Evolutionary conservation across 2,888 invertebrate genomes (phyloP).

Genomic region (Trachelus stipa): DNA sequence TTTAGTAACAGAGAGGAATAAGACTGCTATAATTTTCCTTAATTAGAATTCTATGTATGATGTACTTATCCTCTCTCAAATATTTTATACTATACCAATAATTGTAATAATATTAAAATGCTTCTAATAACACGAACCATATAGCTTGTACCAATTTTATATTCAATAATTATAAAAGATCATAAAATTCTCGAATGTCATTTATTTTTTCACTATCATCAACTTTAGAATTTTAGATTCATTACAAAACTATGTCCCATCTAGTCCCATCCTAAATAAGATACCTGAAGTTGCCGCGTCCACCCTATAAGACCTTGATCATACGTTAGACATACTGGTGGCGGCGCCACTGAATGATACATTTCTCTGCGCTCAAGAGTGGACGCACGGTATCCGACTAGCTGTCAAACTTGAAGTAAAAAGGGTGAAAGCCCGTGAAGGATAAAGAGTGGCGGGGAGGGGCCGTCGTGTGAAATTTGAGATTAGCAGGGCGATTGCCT

Average conservation of each 20-base stretch:
- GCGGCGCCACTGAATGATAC: too few relatives aligned
- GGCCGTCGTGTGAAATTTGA: slow-evolving; percentile 10
- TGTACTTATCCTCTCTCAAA: not conserved
- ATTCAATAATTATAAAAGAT: not conserved
- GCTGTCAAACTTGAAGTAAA: slow-evolving; percentile 24
- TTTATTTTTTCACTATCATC: not conserved
- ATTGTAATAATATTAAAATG: not conserved
- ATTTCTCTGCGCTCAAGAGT: too few relatives aligned
- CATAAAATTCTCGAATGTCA: not conserved
- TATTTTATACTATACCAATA: not conserved
- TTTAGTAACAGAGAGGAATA: not conserved
- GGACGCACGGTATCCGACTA: not conserved
- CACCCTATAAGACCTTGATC: too few relatives aligned
- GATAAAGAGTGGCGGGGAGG: slow-evolving; percentile 21
- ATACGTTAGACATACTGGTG: too few relatives aligned
- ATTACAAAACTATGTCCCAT: not conserved
- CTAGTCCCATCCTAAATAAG: too few relatives aligned
- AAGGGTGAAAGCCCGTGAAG: slow-evolving; percentile 23
- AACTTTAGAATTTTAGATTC: not conserved
- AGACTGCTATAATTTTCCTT: not conserved
- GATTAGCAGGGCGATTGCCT: slow-evolving; percentile 6
- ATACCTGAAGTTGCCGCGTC: too few relatives aligned
- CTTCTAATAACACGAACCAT: not conserved
- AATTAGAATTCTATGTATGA: not conserved
- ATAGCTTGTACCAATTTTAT: not conserved